phyloP scores from a whole-genome alignment of 1,140 invertebrate genomes.

The Whitmania pigra region DNA sequence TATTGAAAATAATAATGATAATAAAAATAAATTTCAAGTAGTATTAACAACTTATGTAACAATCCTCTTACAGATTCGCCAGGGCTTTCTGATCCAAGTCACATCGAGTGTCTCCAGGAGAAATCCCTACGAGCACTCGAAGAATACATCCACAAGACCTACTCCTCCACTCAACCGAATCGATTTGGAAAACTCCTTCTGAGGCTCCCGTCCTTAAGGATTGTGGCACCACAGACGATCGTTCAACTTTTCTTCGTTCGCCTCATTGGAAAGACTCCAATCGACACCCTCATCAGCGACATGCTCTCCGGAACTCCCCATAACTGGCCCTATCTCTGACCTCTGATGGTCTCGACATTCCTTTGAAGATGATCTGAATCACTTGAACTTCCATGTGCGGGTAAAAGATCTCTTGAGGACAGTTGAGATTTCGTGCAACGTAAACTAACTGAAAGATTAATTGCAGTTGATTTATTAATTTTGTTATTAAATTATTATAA shows the following conservation, averaged over 20 bases:
- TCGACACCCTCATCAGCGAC: constrained; percentile 88
- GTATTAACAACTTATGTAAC: not conserved
- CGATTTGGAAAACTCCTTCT: constrained; percentile 85
- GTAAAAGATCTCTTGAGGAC: too few species aligned
- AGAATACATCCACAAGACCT: constrained; percentile 88
- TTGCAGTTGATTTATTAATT: too few species aligned
- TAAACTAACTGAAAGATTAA: too few species aligned
- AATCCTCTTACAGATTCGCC: constrained; percentile 61
- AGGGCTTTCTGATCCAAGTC: constrained; percentile 76
- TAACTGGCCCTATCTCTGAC: constrained; percentile 2
- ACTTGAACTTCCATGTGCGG: too few species aligned
- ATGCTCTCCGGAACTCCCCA: constrained; percentile 68
- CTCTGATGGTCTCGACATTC: too few species aligned
- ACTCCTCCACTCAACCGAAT: constrained; percentile 40
- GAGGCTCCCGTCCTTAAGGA: constrained; percentile 74
- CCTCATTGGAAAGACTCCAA: constrained; percentile 85
- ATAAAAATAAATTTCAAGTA: not conserved
- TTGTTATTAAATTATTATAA: too few species aligned
- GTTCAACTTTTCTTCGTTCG: constrained; percentile 93
- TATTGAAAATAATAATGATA: not conserved
- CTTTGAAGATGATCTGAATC: too few species aligned
- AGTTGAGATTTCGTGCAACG: too few species aligned
- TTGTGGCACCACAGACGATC: constrained; percentile 81
- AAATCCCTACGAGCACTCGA: constrained; percentile 88
- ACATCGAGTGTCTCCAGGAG: constrained; percentile 87